phyloP scores from a whole-genome alignment of 2,888 invertebrate species.

The Icerya purchasi region DNA sequence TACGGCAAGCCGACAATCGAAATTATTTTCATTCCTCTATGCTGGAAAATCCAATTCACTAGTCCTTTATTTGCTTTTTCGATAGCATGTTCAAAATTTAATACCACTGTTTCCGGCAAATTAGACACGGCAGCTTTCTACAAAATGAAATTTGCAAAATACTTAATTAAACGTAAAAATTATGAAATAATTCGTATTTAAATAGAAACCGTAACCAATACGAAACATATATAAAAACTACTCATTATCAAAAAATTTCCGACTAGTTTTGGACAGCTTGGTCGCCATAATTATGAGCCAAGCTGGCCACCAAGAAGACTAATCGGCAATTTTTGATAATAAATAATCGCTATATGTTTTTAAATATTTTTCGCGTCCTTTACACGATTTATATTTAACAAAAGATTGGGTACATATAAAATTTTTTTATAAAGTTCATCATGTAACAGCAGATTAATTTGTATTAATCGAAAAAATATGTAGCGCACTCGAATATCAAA shows the following conservation, averaged over 20 bases:
- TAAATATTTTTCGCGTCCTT: too few species aligned
- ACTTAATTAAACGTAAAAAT: neutral
- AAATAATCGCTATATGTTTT: too few species aligned
- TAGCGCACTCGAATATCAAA: too few species aligned
- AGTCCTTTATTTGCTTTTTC: conserved; percentile 79
- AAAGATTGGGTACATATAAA: too few species aligned
- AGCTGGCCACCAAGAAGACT: too few species aligned
- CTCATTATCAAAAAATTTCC: neutral
- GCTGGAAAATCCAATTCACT: conserved; percentile 73
- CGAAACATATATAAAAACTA: neutral
- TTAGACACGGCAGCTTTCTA: conserved; percentile 71
- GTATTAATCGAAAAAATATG: too few species aligned
- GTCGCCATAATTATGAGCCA: too few species aligned
- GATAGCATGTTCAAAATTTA: conserved; percentile 78
- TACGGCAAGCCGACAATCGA: conserved; percentile 66
- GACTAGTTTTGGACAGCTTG: too few species aligned
- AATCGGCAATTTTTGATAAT: too few species aligned
- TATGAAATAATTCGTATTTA: neutral
- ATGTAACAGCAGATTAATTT: too few species aligned
- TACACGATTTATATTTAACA: too few species aligned
- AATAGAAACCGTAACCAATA: neutral
- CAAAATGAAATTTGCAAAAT: conserved; percentile 17
- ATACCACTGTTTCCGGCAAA: conserved; percentile 73
- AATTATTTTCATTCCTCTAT: conserved; percentile 55
- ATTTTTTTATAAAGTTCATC: too few species aligned